These are phyloP conservation scores for Toxotes chatareus DNA, from an alignment of 2,113 vertebrate genomes.

Conservation along the genomic window DNA sequence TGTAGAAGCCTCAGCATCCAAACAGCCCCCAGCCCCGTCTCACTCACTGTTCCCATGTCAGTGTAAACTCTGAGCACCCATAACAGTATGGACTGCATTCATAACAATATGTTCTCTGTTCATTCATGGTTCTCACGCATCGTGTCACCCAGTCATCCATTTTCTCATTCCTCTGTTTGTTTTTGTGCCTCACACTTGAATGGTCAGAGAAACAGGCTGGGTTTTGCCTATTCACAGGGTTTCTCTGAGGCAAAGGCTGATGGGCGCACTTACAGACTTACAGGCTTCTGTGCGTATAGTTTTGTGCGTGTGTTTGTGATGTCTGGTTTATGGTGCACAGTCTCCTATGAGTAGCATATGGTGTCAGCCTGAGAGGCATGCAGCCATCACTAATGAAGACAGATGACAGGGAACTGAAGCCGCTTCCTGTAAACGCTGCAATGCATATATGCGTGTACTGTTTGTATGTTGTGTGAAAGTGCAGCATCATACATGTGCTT, in stretches of 20 bases:
- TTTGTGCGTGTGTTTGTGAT: constrained; percentile 55
- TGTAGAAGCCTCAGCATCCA: constrained; percentile 1
- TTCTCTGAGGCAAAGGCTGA: constrained; percentile 31
- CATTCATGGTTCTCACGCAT: constrained; percentile 66
- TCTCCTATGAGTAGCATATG: constrained; percentile 80
- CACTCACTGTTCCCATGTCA: constrained; percentile 11
- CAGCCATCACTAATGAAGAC: constrained; percentile 86
- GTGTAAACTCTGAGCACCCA: constrained; percentile 47
- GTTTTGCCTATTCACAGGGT: constrained; percentile 37
- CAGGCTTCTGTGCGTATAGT: constrained; percentile 15
- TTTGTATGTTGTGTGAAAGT: constrained; percentile 43
- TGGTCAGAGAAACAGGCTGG: constrained; percentile 43
- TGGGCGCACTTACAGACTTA: constrained; percentile 27
- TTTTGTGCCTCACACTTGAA: constrained; percentile 62
- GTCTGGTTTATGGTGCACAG: constrained; percentile 67
- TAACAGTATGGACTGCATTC: constrained; percentile 55
- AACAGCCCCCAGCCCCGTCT: neutral
- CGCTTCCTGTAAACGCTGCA: constrained; percentile 72
- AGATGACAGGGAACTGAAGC: constrained; percentile 77
- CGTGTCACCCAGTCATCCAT: constrained; percentile 60
- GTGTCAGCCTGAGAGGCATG: constrained; percentile 81
- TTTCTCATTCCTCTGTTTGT: constrained; percentile 66
- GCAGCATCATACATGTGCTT: constrained; percentile 27
- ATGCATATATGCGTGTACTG: constrained; percentile 54
- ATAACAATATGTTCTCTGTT: constrained; percentile 65